Percentiles rank a stretch among this genome's conserved stretches.
Conservation (phyloP, 2,113 vertebrate species). For the Perca schrenkii region DNA sequence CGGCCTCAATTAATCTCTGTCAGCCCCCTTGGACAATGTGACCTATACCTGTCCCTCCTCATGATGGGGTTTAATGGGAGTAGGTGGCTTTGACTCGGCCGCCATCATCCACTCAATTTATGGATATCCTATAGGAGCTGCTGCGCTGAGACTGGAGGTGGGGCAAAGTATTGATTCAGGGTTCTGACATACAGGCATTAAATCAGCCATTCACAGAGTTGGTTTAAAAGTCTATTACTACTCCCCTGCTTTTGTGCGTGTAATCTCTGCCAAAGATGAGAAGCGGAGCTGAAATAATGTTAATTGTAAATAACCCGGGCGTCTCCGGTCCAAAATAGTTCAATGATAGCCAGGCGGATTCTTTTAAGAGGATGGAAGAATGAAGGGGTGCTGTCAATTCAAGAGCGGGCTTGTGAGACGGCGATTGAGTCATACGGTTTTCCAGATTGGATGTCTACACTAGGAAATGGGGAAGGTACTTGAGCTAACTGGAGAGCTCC, state of each 20-base stretch:
- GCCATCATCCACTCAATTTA: constrained; percentile 70
- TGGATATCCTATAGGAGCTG: constrained; percentile 69
- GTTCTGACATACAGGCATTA: constrained; percentile 58
- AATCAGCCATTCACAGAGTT: constrained; percentile 53
- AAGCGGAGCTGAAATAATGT: constrained; percentile 46
- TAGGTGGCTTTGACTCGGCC: constrained; percentile 63
- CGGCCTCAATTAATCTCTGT: constrained; percentile 76
- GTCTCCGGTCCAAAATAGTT: not conserved
- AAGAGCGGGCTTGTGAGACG: too few relatives aligned
- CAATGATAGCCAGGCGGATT: too few relatives aligned
- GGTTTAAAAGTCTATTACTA: constrained; percentile 68
- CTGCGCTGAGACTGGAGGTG: constrained; percentile 47
- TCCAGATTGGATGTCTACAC: too few relatives aligned
- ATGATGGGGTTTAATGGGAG: constrained; percentile 64
- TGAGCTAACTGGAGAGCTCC: too few relatives aligned
- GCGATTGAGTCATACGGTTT: too few relatives aligned
- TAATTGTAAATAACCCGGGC: constrained; percentile 41
- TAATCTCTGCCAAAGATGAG: constrained; percentile 6
- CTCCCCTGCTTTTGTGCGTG: constrained; percentile 27
- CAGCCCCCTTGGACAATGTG: constrained; percentile 68
- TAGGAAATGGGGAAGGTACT: too few relatives aligned
- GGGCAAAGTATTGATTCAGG: constrained; percentile 55
- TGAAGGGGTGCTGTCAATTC: too few relatives aligned
- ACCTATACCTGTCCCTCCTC: constrained; percentile 72
- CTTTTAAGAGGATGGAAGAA: too few relatives aligned